Conservation (phyloP, 2,113 vertebrate species). For the Cyanoramphus novaezelandiae region DNA sequence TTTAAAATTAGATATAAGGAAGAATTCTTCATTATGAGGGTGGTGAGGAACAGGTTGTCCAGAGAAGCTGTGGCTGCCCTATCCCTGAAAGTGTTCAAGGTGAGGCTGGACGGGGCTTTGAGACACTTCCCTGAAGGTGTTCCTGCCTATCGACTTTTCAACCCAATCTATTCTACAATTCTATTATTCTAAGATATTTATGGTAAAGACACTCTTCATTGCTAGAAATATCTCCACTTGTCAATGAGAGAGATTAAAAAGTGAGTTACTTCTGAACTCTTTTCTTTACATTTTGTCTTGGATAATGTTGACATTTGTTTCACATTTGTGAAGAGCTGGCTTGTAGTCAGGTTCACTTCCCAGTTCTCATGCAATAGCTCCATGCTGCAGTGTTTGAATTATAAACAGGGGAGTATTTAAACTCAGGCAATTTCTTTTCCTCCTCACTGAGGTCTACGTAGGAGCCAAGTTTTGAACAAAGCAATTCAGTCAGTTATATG, state of each 20-base stretch:
- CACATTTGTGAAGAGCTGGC: conserved; percentile 46
- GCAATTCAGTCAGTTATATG: conserved; percentile 43
- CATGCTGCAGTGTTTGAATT: conserved; percentile 15
- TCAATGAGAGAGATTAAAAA: neutral
- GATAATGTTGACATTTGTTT: conserved; percentile 59
- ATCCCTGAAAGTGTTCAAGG: neutral
- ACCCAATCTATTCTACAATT: neutral
- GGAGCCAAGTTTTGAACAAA: conserved; percentile 63
- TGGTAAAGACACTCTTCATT: neutral
- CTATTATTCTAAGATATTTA: neutral
- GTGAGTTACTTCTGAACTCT: neutral
- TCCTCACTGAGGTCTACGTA: conserved; percentile 25
- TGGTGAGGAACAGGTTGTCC: neutral
- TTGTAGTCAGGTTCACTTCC: conserved; percentile 41
- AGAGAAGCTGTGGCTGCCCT: neutral
- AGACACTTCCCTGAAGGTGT: neutral
- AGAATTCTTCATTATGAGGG: neutral
- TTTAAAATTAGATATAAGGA: neutral
- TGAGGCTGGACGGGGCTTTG: neutral
- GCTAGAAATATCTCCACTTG: neutral
- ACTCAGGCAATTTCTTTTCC: conserved; percentile 39
- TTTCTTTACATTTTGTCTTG: neutral
- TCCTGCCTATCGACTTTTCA: neutral
- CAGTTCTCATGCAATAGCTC: conserved; percentile 52
- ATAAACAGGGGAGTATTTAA: conserved; percentile 64